These are phyloP conservation scores for Stegastes partitus DNA, from an alignment of 2,113 vertebrate genomes.

Conservation along the genomic window DNA sequence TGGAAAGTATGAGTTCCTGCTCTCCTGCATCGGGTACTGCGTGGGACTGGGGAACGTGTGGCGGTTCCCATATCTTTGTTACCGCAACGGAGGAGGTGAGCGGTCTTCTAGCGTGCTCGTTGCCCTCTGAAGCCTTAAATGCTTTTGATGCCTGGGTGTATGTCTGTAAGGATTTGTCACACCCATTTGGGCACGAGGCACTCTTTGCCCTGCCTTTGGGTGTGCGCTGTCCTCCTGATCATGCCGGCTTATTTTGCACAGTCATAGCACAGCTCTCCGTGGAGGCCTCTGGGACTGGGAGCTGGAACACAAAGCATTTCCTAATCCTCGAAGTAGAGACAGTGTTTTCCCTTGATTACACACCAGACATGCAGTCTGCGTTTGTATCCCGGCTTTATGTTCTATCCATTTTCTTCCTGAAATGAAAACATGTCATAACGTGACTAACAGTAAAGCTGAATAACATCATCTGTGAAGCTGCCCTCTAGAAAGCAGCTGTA, in stretches of 20 bases:
- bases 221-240: slow-evolving; percentile 36
- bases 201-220: slow-evolving; percentile 35
- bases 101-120: neutral
- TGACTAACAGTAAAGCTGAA: slow-evolving; percentile 12
- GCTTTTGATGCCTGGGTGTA: slow-evolving; percentile 15
- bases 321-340: slow-evolving; percentile 39
- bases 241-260: slow-evolving; percentile 20
- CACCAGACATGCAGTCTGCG: slow-evolving; percentile 21
- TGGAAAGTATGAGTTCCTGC: slow-evolving; percentile 87
- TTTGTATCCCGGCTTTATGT: neutral
- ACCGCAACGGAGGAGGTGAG: slow-evolving; percentile 91
- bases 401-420: neutral
- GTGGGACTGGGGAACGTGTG: slow-evolving; percentile 89
- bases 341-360: slow-evolving; percentile 44
- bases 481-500: neutral
- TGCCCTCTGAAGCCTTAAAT: neutral
- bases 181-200: slow-evolving; percentile 13
- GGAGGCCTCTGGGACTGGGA: slow-evolving; percentile 19
- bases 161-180: slow-evolving; percentile 33
- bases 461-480: slow-evolving; percentile 7
- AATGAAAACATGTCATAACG: slow-evolving; percentile 43
- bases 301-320: slow-evolving; percentile 17
- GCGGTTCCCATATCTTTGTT: slow-evolving; percentile 89
- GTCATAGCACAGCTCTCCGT: slow-evolving; percentile 23
- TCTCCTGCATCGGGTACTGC: slow-evolving; percentile 89